Conservation (phyloP, 2,797 vertebrate genomes). For the Setipinna tenuifilis region DNA sequence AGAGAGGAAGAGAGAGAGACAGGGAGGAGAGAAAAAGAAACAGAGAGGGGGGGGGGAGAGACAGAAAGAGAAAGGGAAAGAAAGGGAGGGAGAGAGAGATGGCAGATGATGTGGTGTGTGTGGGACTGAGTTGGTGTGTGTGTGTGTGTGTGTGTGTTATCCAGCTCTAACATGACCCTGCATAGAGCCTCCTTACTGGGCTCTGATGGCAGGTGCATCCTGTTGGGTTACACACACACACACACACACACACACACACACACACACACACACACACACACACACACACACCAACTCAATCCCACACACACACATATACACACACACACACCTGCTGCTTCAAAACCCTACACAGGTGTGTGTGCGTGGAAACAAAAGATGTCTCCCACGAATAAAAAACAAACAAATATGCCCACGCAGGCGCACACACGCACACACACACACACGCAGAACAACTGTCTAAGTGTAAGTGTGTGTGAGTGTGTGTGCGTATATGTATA, state of each 20-base stretch:
- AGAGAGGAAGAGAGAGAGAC: too few species aligned
- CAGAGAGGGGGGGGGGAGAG: background rate
- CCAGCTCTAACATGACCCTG: background rate
- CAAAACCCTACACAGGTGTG: background rate
- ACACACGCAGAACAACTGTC: background rate
- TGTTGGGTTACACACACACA: background rate
- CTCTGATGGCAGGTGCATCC: background rate
- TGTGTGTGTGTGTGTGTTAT: background rate
- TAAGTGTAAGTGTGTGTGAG: background rate
- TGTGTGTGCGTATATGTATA: background rate
- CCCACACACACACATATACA: background rate
- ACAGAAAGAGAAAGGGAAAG: background rate
- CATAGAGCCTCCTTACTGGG: background rate
- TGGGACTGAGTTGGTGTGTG: background rate
- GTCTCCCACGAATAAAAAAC: too few species aligned
- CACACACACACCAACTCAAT: too few species aligned
- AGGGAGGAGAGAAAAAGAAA: too few species aligned
- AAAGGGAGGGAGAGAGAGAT: background rate
- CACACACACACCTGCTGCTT: constrained; percentile 3
- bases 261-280: background rate
- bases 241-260: background rate
- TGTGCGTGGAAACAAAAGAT: too few species aligned
- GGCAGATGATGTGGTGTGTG: background rate
- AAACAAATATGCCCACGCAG: too few species aligned
- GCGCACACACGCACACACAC: too few species aligned